phyloP scores from a whole-genome alignment of 2,888 invertebrate species.

The Pseudeuparius sepicola region DNA sequence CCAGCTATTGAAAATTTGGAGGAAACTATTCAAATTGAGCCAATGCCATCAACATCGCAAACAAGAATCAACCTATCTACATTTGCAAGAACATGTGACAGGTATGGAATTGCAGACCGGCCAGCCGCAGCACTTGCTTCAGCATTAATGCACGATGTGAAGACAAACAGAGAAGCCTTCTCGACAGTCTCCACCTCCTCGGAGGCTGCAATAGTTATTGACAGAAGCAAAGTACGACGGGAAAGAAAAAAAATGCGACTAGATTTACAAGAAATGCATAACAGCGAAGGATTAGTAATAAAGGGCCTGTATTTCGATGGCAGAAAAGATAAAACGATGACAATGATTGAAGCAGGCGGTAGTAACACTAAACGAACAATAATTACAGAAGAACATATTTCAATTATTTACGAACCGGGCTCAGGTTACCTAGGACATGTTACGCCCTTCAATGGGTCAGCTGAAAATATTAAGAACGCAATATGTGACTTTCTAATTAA shows the following conservation, averaged over 20 bases:
- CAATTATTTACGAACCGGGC: no score
- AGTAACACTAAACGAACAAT: no score
- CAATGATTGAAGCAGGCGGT: slow-evolving; percentile 2
- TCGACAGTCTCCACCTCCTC: no score
- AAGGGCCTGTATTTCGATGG: slow-evolving; percentile 10
- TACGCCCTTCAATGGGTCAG: no score
- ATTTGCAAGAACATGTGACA: slow-evolving; percentile 2
- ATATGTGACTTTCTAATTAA: slow-evolving; percentile 1
- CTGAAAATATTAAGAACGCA: no score
- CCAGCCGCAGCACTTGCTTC: slow-evolving; percentile 2
- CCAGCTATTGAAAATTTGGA: neutral
- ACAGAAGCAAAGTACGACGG: slow-evolving; percentile 4
- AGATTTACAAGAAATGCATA: slow-evolving; percentile 1
- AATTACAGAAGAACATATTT: no score
- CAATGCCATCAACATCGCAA: slow-evolving; percentile 1
- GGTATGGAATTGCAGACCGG: slow-evolving; percentile 2
- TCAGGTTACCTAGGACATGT: no score
- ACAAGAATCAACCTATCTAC: slow-evolving; percentile 3
- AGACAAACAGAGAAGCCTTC: slow-evolving; percentile 1
- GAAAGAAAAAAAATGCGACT: neutral
- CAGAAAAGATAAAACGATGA: slow-evolving; percentile 11
- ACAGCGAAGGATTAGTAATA: slow-evolving; percentile 1
- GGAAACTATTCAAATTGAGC: slow-evolving; percentile 1
- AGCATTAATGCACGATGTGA: slow-evolving; percentile 3
- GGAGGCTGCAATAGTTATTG: slow-evolving; percentile 4